A percentile compares a stretch with the other conserved stretches of the same genome.
Conservation (phyloP, 2,797 vertebrate genomes). For the Bovichtus diacanthus region DNA sequence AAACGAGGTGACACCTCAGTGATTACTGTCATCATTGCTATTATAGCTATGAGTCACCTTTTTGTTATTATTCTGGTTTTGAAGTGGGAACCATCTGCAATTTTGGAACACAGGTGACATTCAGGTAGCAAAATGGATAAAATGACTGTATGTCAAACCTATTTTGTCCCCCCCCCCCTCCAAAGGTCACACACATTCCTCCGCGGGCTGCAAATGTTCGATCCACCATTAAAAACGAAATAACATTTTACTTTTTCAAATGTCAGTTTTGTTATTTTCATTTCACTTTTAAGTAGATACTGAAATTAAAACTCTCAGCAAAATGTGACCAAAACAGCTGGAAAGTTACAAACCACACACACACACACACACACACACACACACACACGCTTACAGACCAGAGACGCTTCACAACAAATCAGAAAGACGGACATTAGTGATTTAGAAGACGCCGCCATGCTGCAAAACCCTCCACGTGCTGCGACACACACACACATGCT, state of each 20-base stretch:
- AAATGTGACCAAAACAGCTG: too few species aligned
- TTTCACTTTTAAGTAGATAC: not conserved
- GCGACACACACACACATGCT: not conserved
- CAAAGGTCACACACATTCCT: not conserved
- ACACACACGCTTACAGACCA: too few species aligned
- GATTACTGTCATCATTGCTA: not conserved
- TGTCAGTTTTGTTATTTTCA: not conserved
- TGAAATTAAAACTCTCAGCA: too few species aligned
- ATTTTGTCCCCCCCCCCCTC: not conserved
- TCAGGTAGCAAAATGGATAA: not conserved
- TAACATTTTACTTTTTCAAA: not conserved
- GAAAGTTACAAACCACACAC: too few species aligned
- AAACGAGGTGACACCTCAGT: slow-evolving; percentile 1
- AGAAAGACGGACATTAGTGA: slow-evolving; percentile 2
- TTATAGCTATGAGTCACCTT: slow-evolving; percentile 15
- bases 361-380: too few species aligned
- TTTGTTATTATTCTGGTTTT: not conserved
- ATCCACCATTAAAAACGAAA: not conserved
- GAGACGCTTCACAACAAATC: not conserved
- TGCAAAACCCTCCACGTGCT: slow-evolving; percentile 4
- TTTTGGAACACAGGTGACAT: not conserved
- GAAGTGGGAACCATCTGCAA: not conserved
- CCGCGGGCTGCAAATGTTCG: not conserved
- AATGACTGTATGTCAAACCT: not conserved
- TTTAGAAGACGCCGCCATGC: not conserved